Percentiles rank a stretch among this genome's conserved stretches.
Conservation (phyloP, 2,797 vertebrate species). For the Knipowitschia caucasica region DNA sequence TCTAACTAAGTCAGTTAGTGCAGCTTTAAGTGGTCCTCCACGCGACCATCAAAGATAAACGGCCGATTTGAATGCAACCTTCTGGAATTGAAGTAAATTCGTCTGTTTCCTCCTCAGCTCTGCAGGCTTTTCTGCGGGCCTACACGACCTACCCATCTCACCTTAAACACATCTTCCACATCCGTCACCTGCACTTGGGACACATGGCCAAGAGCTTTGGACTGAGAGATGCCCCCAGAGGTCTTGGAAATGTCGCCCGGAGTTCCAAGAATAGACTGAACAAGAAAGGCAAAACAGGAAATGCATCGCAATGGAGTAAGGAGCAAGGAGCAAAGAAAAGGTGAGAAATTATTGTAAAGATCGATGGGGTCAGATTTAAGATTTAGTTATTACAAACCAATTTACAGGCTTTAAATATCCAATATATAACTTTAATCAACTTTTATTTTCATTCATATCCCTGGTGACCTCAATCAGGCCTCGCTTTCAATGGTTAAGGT, state of each 20-base stretch:
- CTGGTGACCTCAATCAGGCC: no score
- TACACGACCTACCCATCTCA: slow-evolving; percentile 87
- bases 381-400: no score
- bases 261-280: background rate
- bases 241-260: slow-evolving; percentile 49
- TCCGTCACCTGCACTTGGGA: slow-evolving; percentile 87
- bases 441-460: no score
- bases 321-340: slow-evolving; percentile 20
- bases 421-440: no score
- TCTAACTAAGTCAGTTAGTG: no score
- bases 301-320: background rate
- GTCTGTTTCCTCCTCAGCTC: slow-evolving; percentile 69
- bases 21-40: no score
- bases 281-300: slow-evolving; percentile 8
- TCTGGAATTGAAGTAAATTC: background rate
- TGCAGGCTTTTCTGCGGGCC: slow-evolving; percentile 89
- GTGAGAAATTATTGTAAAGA: no score
- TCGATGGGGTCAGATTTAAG: no score
- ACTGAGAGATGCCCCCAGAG: slow-evolving; percentile 86
- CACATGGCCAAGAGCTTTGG: slow-evolving; percentile 95
- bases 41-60: no score
- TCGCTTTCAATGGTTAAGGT: no score
- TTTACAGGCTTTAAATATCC: no score
- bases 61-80: no score
- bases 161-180: slow-evolving; percentile 90